Conservation (phyloP, 1,140 invertebrate genomes). For the Plodia interpunctella region DNA sequence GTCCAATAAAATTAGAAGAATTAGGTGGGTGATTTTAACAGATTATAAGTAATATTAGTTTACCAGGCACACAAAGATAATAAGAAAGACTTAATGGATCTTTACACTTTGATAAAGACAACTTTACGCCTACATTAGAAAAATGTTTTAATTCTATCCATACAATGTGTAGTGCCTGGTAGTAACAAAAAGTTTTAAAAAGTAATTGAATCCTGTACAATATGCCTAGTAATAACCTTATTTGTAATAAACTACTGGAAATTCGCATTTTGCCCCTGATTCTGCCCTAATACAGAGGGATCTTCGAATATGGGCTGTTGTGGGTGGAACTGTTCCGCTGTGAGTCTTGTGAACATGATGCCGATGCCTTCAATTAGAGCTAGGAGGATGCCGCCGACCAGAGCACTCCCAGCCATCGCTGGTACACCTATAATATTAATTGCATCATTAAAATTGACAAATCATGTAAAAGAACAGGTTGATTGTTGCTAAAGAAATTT, state of each 20-base stretch:
- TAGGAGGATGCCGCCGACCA: conserved; percentile 95
- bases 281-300: conserved; percentile 80
- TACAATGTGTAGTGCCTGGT: neutral
- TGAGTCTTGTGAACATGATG: conserved; percentile 92
- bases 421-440: conserved; percentile 79
- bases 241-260: conserved; percentile 49
- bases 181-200: neutral
- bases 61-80: neutral
- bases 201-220: conserved; percentile 13
- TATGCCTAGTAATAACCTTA: conserved; percentile 16
- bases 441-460: no score
- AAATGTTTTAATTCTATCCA: no score
- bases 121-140: no score
- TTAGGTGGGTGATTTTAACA: neutral
- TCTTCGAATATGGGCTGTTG: conserved; percentile 84
- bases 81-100: no score
- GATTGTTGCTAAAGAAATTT: no score
- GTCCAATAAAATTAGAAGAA: neutral
- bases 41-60: neutral
- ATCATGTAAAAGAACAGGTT: no score
- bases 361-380: conserved; percentile 98
- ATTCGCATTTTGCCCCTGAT: conserved; percentile 43
- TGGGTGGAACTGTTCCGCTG: conserved; percentile 94
- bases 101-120: no score
- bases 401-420: conserved; percentile 96